phyloP scores from a whole-genome alignment of 2,888 invertebrate species.

The Amiota minor region DNA sequence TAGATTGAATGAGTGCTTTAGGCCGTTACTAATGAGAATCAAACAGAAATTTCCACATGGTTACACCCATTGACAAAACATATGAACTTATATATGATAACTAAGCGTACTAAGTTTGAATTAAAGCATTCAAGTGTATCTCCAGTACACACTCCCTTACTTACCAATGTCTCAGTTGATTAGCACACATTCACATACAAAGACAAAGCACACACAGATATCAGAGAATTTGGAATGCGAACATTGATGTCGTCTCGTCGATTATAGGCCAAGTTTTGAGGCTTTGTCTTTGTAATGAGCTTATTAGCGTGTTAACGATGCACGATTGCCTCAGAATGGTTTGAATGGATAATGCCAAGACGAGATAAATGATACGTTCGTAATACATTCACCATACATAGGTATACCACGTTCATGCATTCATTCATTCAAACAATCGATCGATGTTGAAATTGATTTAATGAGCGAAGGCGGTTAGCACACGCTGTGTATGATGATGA shows the following conservation, averaged over 20 bases:
- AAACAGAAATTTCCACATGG: constrained; percentile 47
- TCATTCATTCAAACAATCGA: no score
- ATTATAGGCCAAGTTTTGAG: constrained; percentile 3
- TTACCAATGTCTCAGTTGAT: constrained; percentile 3
- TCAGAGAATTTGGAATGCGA: no score
- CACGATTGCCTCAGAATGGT: background rate
- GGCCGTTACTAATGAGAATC: constrained; percentile 55
- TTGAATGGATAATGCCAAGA: no score
- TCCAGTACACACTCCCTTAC: background rate
- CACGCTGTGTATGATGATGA: no score
- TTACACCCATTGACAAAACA: constrained; percentile 40
- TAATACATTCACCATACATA: no score
- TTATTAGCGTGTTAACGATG: constrained; percentile 52
- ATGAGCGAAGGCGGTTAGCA: background rate
- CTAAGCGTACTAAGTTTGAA: background rate
- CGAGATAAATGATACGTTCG: no score
- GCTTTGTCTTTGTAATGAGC: constrained; percentile 48
- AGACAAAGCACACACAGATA: no score
- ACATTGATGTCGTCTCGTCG: background rate
- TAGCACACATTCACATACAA: background rate
- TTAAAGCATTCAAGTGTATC: constrained; percentile 27
- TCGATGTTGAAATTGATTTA: constrained; percentile 11
- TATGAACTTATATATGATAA: background rate
- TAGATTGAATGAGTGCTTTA: constrained; percentile 33
- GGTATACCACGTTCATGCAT: no score